phyloP scores from a whole-genome alignment of 53 echinoderm and acorn worm species.

The Mesocentrotus franciscanus region DNA sequence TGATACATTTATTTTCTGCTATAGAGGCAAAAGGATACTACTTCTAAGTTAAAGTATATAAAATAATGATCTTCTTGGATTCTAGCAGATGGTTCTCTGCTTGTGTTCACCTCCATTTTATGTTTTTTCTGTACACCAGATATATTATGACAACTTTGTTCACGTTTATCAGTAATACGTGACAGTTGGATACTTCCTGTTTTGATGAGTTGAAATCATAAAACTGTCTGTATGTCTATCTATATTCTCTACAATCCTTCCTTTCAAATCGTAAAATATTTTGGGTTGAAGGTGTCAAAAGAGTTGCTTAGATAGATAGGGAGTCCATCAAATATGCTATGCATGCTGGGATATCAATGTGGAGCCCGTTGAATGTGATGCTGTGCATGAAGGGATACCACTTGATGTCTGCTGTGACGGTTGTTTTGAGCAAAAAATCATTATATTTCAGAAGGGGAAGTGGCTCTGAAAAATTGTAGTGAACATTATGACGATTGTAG shows the following conservation, averaged over 20 bases:
- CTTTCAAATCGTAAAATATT: not conserved
- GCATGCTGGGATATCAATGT: not conserved
- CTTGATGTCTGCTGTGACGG: not conserved
- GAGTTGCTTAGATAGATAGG: not conserved
- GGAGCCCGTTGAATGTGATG: not conserved
- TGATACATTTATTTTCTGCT: too few relatives aligned
- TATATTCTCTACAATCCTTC: not conserved
- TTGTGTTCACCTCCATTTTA: too few relatives aligned
- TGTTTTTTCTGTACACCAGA: not conserved
- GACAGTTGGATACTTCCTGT: slow-evolving; percentile 56
- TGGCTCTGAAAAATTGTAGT: not conserved
- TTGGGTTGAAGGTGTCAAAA: not conserved
- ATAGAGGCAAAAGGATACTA: too few relatives aligned
- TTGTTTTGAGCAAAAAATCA: not conserved
- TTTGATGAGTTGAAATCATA: slow-evolving; percentile 13
- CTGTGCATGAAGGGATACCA: slow-evolving; percentile 30
- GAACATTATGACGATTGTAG: not conserved
- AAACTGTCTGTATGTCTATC: not conserved
- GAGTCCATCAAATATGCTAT: not conserved
- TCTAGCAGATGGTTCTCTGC: too few relatives aligned
- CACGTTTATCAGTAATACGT: not conserved
- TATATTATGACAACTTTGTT: not conserved
- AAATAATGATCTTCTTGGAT: too few relatives aligned
- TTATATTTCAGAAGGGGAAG: not conserved
- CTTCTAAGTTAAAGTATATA: too few relatives aligned